Percentiles rank a stretch among this genome's conserved stretches.
These are phyloP conservation scores for Hydropotes inermis DNA, from an alignment of 2,113 vertebrate species.

Conservation along the genomic window DNA sequence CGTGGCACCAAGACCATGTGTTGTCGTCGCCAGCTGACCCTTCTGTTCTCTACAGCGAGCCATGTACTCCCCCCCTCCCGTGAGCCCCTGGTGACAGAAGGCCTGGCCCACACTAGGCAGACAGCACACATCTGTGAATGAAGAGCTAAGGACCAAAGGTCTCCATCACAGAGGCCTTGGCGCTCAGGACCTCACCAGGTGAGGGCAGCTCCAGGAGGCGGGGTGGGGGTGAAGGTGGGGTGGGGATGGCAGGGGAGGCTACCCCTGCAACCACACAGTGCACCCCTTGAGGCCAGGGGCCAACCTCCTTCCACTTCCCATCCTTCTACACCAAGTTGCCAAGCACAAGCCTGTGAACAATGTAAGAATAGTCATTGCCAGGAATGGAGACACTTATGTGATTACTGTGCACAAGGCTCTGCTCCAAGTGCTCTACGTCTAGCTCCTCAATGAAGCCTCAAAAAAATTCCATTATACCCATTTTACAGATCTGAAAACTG, in stretches of 20 bases:
- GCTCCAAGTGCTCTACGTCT: not conserved
- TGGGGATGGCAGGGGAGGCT: too few species aligned
- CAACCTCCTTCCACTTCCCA: not conserved
- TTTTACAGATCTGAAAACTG: not conserved
- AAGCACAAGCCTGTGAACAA: not conserved
- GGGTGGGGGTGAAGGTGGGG: not conserved
- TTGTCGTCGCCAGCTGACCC: not conserved
- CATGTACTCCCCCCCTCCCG: too few species aligned
- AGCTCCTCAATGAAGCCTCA: not conserved
- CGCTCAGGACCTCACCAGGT: not conserved
- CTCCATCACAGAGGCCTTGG: not conserved
- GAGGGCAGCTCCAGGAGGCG: not conserved
- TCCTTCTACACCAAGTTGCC: not conserved
- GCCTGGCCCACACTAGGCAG: not conserved
- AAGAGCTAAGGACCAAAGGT: not conserved
- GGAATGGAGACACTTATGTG: not conserved
- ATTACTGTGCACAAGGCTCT: not conserved
- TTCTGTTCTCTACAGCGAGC: not conserved
- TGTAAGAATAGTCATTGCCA: not conserved
- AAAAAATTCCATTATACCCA: not conserved
- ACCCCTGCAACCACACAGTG: not conserved
- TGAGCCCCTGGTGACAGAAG: not conserved
- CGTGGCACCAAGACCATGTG: fast-evolving
- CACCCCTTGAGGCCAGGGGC: not conserved
- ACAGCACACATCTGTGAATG: not conserved